A percentile compares a stretch with the other conserved stretches of the same genome.
phyloP scores from a whole-genome alignment of 2,797 vertebrate genomes.

The Lepilemur ruficaudatus region DNA sequence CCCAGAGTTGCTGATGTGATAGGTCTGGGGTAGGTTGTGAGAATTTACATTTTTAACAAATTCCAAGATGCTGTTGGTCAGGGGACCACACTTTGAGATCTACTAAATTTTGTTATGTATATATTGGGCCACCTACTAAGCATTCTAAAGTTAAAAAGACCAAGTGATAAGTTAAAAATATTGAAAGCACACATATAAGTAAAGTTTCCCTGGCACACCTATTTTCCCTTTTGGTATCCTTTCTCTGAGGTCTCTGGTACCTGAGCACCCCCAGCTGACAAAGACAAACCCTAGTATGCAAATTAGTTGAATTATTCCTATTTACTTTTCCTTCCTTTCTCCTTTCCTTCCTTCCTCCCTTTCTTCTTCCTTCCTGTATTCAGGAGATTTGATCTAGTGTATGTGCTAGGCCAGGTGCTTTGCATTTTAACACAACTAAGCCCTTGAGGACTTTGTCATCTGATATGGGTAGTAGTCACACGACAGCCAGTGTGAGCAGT shows the following conservation, averaged over 20 bases:
- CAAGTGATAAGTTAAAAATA: not conserved
- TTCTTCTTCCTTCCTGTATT: not conserved
- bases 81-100: not conserved
- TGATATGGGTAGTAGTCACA: not conserved
- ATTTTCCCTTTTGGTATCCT: not conserved
- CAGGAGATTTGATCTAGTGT: not conserved
- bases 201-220: not conserved
- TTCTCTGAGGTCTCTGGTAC: not conserved
- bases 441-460: not conserved
- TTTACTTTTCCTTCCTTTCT: not conserved
- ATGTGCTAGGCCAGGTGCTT: not conserved
- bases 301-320: not conserved
- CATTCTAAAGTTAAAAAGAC: not conserved
- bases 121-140: not conserved
- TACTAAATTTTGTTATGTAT: not conserved
- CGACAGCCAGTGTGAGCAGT: not conserved
- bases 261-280: not conserved
- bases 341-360: not conserved
- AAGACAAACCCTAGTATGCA: fast-evolving
- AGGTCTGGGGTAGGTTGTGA: not conserved
- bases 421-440: not conserved
- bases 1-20: not conserved
- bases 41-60: not conserved
- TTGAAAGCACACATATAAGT: not conserved
- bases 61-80: not conserved